phyloP scores from a whole-genome alignment of 2,113 vertebrate species.

The Prionailurus viverrinus region DNA sequence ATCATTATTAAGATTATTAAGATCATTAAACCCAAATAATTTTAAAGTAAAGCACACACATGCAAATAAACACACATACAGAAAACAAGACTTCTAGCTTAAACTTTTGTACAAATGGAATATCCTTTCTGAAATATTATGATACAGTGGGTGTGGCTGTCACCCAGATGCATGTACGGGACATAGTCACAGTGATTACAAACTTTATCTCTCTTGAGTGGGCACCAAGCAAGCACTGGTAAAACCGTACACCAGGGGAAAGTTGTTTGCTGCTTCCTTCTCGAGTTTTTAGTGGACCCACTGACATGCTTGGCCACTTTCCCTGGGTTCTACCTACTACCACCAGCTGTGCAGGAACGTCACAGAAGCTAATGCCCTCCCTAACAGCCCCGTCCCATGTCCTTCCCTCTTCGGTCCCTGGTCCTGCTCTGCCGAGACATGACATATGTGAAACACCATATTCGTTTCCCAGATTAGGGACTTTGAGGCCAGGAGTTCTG shows the following conservation, averaged over 20 bases:
- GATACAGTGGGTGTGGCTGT: too few species aligned
- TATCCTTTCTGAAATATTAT: neutral
- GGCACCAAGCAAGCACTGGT: neutral
- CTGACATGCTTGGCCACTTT: neutral
- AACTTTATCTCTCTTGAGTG: neutral
- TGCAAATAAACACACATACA: neutral
- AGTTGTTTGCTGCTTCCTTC: neutral
- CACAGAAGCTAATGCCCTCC: fast-evolving
- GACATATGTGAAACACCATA: fast-evolving
- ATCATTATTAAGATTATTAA: constrained; percentile 26
- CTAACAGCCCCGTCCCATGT: fast-evolving
- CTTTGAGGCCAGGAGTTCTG: neutral
- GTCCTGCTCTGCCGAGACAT: neutral
- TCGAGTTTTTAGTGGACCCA: neutral
- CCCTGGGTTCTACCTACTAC: fast-evolving
- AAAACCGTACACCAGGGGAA: neutral
- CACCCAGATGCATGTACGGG: neutral
- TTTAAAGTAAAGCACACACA: neutral
- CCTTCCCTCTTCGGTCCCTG: neutral
- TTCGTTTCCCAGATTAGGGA: neutral
- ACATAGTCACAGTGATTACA: fast-evolving
- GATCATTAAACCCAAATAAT: neutral
- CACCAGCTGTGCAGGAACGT: fast-evolving
- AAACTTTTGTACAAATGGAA: neutral
- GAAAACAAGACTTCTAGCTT: neutral